Evolutionary conservation across 2,888 invertebrate genomes (phyloP).

Genomic region (Drosophila hamatofila): DNA sequence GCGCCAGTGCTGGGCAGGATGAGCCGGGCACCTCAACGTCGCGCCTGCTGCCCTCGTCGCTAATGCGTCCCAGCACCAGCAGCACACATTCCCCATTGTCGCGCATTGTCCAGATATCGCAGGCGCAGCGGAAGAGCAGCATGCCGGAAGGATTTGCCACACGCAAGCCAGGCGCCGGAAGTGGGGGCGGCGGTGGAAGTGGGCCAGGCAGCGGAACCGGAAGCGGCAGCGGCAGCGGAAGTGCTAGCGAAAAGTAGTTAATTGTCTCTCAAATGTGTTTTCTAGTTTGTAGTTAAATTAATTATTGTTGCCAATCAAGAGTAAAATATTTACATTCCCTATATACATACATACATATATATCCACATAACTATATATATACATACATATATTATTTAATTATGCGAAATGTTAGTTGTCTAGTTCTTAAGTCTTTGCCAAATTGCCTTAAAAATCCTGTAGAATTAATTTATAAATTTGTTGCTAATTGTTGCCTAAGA

Average conservation of each 20-base stretch:
- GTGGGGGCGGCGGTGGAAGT: slow-evolving; percentile 4
- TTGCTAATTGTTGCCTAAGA: background rate
- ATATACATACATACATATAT: slow-evolving; percentile 2
- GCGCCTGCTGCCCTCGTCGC: slow-evolving; percentile 64
- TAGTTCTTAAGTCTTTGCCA: slow-evolving; percentile 24
- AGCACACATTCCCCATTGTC: slow-evolving; percentile 85
- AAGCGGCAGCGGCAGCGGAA: background rate
- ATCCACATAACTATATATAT: slow-evolving; percentile 3
- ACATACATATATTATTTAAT: background rate
- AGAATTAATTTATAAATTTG: slow-evolving; percentile 26
- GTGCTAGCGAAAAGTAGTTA: slow-evolving; percentile 33
- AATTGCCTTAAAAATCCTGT: slow-evolving; percentile 3
- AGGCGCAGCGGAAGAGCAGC: slow-evolving; percentile 84
- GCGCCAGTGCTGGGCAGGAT: slow-evolving; percentile 14
- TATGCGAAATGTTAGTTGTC: slow-evolving; percentile 2
- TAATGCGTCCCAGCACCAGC: slow-evolving; percentile 74
- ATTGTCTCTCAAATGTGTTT: slow-evolving; percentile 45
- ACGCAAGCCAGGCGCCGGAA: slow-evolving; percentile 36
- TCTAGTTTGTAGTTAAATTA: slow-evolving; percentile 47
- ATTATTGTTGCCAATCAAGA: slow-evolving; percentile 37
- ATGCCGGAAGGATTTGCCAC: slow-evolving; percentile 69
- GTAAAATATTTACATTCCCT: slow-evolving; percentile 13
- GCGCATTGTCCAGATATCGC: slow-evolving; percentile 84
- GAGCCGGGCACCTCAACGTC: slow-evolving; percentile 54
- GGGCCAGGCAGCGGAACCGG: background rate